Evolutionary conservation across 2,888 invertebrate species (phyloP).

Genomic region (Lymantria monacha): DNA sequence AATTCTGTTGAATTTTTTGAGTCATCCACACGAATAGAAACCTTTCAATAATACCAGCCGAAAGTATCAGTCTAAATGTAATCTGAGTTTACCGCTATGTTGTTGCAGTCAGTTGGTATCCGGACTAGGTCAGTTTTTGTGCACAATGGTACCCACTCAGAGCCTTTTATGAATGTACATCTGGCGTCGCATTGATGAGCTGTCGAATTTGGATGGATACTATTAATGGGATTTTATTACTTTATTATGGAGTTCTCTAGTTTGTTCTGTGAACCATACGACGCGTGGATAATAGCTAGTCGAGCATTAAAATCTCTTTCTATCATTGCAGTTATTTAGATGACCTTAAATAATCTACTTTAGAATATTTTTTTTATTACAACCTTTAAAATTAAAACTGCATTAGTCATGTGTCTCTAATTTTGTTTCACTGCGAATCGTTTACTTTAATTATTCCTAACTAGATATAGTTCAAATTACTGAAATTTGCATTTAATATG

Average conservation of each 20-base stretch:
- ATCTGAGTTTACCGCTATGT: slow-evolving; percentile 71
- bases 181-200: slow-evolving; percentile 1
- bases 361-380: too few relatives aligned
- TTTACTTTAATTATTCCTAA: too few relatives aligned
- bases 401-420: too few relatives aligned
- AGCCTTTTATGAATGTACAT: slow-evolving; percentile 13
- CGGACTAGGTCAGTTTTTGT: slow-evolving; percentile 80
- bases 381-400: too few relatives aligned
- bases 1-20: slow-evolving; percentile 18
- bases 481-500: too few relatives aligned
- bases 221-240: not conserved
- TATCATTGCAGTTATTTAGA: too few relatives aligned
- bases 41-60: slow-evolving; percentile 53
- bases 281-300: too few relatives aligned
- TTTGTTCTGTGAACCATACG: not conserved
- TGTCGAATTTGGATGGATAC: slow-evolving; percentile 1
- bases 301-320: too few relatives aligned
- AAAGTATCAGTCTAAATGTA: slow-evolving; percentile 68
- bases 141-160: slow-evolving; percentile 23
- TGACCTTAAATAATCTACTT: too few relatives aligned
- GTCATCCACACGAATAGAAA: slow-evolving; percentile 43
- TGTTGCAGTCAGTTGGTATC: slow-evolving; percentile 74
- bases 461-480: too few relatives aligned
- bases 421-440: too few relatives aligned
- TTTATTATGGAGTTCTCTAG: not conserved